Conservation (phyloP, 2,888 invertebrate genomes). For the Torymus aiolomorphi region DNA sequence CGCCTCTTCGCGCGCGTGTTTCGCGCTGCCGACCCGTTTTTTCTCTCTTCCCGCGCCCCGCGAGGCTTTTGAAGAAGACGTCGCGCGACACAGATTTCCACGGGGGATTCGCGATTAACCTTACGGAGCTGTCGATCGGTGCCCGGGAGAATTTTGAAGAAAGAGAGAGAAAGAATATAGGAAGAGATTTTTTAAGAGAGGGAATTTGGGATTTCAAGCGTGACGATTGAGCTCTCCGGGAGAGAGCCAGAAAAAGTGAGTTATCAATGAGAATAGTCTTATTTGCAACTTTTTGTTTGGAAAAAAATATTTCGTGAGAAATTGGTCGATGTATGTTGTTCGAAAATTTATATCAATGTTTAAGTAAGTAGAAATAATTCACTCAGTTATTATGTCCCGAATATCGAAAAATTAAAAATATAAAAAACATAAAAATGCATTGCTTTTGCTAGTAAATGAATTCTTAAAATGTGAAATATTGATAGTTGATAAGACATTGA, state of each 20-base stretch:
- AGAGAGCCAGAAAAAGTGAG: no score
- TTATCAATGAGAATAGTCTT: no score
- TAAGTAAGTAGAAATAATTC: no score
- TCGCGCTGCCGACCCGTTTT: constrained; percentile 26
- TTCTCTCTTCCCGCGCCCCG: constrained; percentile 38
- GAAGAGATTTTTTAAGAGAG: background rate
- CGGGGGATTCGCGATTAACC: constrained; percentile 64
- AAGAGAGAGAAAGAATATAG: background rate
- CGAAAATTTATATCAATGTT: no score
- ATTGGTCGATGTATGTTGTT: no score
- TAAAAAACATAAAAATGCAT: no score
- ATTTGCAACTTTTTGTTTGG: no score
- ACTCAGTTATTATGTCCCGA: no score
- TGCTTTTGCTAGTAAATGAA: background rate
- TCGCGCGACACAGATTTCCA: constrained; percentile 54
- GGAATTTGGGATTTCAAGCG: no score
- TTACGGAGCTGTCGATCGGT: constrained; percentile 55
- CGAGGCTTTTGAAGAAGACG: constrained; percentile 33
- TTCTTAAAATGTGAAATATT: background rate
- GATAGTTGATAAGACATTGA: background rate
- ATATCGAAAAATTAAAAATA: no score
- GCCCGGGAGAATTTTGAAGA: constrained; percentile 10
- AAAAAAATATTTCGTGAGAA: no score
- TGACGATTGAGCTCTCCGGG: background rate
- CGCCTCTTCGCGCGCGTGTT: constrained; percentile 32